Conservation (phyloP, 2,797 vertebrate species). For the Molossus alvarezi region DNA sequence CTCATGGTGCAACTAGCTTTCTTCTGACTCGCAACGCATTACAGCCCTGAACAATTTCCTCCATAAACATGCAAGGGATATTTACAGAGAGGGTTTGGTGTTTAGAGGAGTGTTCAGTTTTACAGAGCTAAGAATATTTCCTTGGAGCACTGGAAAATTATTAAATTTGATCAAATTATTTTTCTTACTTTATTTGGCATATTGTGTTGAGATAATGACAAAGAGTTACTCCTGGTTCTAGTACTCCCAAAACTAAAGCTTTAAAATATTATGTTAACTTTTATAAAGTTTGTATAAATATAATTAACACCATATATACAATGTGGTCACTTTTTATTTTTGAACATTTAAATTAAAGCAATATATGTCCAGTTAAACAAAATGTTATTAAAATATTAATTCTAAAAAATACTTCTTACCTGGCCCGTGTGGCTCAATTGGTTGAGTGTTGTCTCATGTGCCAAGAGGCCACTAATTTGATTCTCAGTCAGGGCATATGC, state of each 20-base stretch:
- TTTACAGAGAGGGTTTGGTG: background rate
- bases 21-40: background rate
- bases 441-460: too few relatives aligned
- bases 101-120: background rate
- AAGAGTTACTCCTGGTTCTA: background rate
- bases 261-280: background rate
- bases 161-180: conserved; percentile 19
- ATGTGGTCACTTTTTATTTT: background rate
- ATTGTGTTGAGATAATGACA: background rate
- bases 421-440: too few relatives aligned
- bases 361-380: background rate
- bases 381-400: conserved; percentile 6
- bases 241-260: background rate
- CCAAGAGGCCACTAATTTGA: too few relatives aligned
- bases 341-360: background rate
- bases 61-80: background rate
- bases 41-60: background rate
- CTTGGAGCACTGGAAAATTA: background rate
- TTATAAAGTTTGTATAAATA: background rate
- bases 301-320: background rate
- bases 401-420: background rate
- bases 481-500: too few relatives aligned
- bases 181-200: background rate
- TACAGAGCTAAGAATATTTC: background rate
- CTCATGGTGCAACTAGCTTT: background rate